Base-by-base conservation (phyloP, 2,113 vertebrate species). In the Oceanodroma tethys region DNA sequence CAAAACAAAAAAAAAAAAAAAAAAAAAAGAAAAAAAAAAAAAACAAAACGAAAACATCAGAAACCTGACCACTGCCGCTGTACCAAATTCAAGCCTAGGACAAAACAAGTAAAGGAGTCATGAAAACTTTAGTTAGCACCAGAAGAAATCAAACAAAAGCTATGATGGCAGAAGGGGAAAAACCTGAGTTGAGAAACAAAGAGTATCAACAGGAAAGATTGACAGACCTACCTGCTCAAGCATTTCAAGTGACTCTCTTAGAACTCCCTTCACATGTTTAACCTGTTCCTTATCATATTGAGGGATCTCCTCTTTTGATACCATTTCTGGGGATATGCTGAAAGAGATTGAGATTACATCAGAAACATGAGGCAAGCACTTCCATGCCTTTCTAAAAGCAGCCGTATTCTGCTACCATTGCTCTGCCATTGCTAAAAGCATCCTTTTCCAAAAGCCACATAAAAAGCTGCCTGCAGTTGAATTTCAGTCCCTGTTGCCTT, bases 211-310 rank as follows among this genome's bases (percentile, higher is more conserved):
- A 60, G 34, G 48, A 53, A 91, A 55, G 25, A 89, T 0, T 42
- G 25, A 45, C 66, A 81, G 36, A 75, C 95, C 65, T 95, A 99
- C 99, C 99, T 99, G 99, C 86, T 99, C 99, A 72, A 99, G 98
- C 88, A 99, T 98, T 93, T 98, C 97, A 70, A 99, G 99, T 38
- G 99, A 99, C 90, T 99, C 99, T 96, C 97, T 98, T 30, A 99
- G 98, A n/a, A 99, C 99, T 34, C 98, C 98, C 96, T 98, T 99
- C 75, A 99, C 93, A 10, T 88, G 97, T 72, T 96, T 95, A 55
- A 98, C 96, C 58, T 98, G 97, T 76, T 98, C 97, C 52, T 96
- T 97, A 83, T 96, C 97, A 32, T 95, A 98, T 0, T 95, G 93
- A 87, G 86, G 81, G 30, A 85, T 94, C 63, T 98, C 98, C 81